A percentile compares a stretch with the other conserved stretches of the same genome.
Conservation (phyloP, 2,888 invertebrate genomes). For the Steromphala cineraria region DNA sequence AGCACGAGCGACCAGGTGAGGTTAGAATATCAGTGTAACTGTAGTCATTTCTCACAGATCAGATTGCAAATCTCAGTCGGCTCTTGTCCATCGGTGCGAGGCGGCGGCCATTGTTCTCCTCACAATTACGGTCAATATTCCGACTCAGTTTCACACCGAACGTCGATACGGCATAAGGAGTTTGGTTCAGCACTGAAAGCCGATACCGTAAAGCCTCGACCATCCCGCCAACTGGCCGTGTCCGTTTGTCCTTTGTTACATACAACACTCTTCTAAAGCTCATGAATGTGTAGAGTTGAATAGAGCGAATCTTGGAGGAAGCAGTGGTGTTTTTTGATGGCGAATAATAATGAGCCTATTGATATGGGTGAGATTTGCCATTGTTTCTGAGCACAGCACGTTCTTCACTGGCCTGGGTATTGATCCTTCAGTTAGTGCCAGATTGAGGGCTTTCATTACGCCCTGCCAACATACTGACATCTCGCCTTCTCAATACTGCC, state of each 20-base stretch:
- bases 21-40: neutral
- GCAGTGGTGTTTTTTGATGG: neutral
- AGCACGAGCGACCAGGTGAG: neutral
- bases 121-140: constrained; percentile 9
- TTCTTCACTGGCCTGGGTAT: neutral
- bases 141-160: neutral
- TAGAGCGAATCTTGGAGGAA: too few relatives aligned
- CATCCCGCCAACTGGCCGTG: too few relatives aligned
- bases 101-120: constrained; percentile 12
- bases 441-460: neutral
- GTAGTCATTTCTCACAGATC: neutral
- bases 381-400: neutral
- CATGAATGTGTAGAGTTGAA: too few relatives aligned
- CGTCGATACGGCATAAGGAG: neutral
- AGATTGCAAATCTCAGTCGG: neutral
- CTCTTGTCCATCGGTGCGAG: neutral
- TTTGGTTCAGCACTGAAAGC: too few relatives aligned
- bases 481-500: too few relatives aligned
- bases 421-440: neutral
- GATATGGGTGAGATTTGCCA: neutral
- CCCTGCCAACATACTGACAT: too few relatives aligned
- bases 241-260: too few relatives aligned
- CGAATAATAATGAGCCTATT: constrained; percentile 11
- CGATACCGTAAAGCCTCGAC: too few relatives aligned
- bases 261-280: too few relatives aligned